phyloP scores from a whole-genome alignment of 2,113 vertebrate species.

The Cygnus atratus region DNA sequence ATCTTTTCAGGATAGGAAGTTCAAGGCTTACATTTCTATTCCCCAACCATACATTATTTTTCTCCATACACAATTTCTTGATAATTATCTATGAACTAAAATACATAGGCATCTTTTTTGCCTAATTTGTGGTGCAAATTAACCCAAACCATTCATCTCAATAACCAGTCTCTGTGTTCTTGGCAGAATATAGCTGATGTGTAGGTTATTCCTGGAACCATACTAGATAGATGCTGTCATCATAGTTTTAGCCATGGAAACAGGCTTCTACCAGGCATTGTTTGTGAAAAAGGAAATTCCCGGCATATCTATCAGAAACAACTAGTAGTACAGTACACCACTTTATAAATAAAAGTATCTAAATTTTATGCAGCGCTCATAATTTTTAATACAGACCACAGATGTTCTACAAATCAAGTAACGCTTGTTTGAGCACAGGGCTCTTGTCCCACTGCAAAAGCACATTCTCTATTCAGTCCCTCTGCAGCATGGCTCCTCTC shows the following conservation, averaged over 20 bases:
- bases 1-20: slow-evolving; percentile 67
- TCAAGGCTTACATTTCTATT: slow-evolving; percentile 67
- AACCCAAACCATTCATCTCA: slow-evolving; percentile 70
- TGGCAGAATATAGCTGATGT: slow-evolving; percentile 23
- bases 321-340: neutral
- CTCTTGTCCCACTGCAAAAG: neutral
- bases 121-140: slow-evolving; percentile 42
- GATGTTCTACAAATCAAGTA: neutral
- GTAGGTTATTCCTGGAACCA: slow-evolving; percentile 67
- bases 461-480: neutral
- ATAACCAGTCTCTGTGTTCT: slow-evolving; percentile 40
- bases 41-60: slow-evolving; percentile 60
- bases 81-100: slow-evolving; percentile 69
- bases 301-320: slow-evolving; percentile 33
- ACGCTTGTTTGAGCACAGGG: neutral
- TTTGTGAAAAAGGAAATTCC: slow-evolving; percentile 48
- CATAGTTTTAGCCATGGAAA: slow-evolving; percentile 73
- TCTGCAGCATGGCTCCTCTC: neutral
- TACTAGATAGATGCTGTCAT: slow-evolving; percentile 38
- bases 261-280: slow-evolving; percentile 35
- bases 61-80: slow-evolving; percentile 60
- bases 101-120: slow-evolving; percentile 52
- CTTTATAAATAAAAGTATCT: neutral
- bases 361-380: neutral
- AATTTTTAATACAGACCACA: neutral